Evolutionary conservation across 2,113 vertebrate genomes (phyloP).

Genomic region (Girardinichthys multiradiatus): DNA sequence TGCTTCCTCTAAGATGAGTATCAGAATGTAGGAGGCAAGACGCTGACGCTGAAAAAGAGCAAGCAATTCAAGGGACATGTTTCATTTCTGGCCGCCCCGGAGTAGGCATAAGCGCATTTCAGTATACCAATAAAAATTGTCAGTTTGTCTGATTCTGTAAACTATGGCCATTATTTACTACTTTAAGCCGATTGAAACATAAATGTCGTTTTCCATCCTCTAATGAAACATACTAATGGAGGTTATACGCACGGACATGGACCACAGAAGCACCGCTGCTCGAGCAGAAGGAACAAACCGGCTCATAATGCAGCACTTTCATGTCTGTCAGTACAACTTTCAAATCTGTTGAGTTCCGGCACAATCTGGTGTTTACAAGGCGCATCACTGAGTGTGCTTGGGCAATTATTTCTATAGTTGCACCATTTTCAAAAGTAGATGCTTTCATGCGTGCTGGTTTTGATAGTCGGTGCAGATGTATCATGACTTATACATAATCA

Average conservation of each 20-base stretch:
- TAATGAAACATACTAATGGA: constrained; percentile 12
- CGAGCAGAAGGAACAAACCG: constrained; percentile 13
- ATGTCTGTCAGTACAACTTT: constrained; percentile 43
- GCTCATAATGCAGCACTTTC: constrained; percentile 23
- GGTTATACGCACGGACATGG: constrained; percentile 29
- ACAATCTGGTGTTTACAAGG: constrained; percentile 10
- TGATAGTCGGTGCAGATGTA: constrained; percentile 48
- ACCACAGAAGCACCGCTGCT: constrained; percentile 38
- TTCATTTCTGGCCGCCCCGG: too few species aligned
- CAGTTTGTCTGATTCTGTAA: not conserved
- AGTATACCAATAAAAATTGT: not conserved
- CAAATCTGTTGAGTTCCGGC: constrained; percentile 44
- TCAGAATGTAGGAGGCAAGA: constrained; percentile 4
- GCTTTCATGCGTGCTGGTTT: constrained; percentile 29
- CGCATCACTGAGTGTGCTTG: constrained; percentile 16
- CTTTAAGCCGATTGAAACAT: not conserved
- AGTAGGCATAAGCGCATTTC: constrained; percentile 11
- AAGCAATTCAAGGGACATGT: constrained; percentile 1
- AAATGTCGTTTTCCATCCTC: constrained; percentile 6
- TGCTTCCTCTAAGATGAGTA: constrained; percentile 24
- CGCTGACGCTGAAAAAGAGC: constrained; percentile 4
- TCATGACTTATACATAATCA: constrained; percentile 50
- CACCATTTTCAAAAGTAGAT: constrained; percentile 31
- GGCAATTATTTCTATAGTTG: not conserved
- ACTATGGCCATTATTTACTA: accelerated